Base-by-base conservation (phyloP, 2,888 invertebrate species). In the Fabriciana adippe region DNA sequence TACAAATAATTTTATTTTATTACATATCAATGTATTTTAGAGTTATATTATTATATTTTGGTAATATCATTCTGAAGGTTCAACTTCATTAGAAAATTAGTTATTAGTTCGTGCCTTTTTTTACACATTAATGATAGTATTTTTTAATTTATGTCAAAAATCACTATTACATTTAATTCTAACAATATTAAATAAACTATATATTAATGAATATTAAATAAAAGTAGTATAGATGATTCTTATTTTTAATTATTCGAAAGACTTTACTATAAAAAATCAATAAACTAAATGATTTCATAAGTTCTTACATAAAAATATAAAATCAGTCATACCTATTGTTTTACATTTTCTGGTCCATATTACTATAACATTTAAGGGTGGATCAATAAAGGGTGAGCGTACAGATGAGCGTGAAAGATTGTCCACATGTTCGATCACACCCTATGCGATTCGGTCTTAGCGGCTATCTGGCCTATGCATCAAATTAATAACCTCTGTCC, bases 341-440 rank as follows among this genome's bases (percentile, higher is more conserved):
- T 21, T 11, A 18, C 57, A 41, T 35, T 21, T 48, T 26, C 55
- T 18, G 54, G 75, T 90, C 89, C 87, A 86, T 65, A 76, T 35
- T 78, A 82, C 69, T 72, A 79, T 72, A 69, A 67, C 82, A 63
- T 73, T 76, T 80, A 79, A 84, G 86, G 85, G 83, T 81, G 78
- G 78, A 78, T 83, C 84, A 86, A 88, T 87, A 89, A 90, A 90
- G 91, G 92, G 92, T 92, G 91, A 85, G 83, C 75, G 80, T 87
- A 91, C 92, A 91, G 88, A 92, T 91, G 92, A 92, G 92, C 92
- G 90, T 92, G 90, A 91, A 92, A 91, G 90, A 92, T 92, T 92
- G 92, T 92, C 92, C 92, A 92, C 92, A 92, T 92, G 92, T 92
- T 90, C 85, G 79, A 66, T 75, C 78, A 75, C 79, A 76, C 84